These are phyloP conservation scores for Anodontia alba DNA, from an alignment of 2,888 invertebrate species.

Conservation along the genomic window DNA sequence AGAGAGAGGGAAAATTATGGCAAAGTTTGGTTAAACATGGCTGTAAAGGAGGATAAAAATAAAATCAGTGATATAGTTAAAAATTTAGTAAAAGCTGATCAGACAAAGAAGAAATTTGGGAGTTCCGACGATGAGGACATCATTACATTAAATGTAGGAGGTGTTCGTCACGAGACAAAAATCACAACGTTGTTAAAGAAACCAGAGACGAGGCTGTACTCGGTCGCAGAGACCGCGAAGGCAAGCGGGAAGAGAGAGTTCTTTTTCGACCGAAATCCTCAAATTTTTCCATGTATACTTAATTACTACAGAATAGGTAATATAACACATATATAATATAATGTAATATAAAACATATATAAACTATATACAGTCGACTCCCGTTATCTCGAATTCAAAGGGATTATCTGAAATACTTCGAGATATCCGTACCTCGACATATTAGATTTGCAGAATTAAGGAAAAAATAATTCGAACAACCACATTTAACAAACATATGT, in stretches of 20 bases:
- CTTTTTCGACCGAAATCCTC: conserved; percentile 70
- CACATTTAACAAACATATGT: too few species aligned
- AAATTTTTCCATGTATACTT: conserved; percentile 69
- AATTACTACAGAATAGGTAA: conserved; percentile 69
- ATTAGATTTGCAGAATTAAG: too few species aligned
- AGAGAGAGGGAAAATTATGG: background rate
- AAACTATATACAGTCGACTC: too few species aligned
- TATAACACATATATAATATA: background rate
- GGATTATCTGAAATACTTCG: too few species aligned
- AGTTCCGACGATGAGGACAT: conserved; percentile 54
- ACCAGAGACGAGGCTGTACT: conserved; percentile 59
- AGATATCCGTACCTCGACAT: too few species aligned
- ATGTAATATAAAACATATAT: too few species aligned
- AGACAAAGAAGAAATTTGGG: conserved; percentile 26
- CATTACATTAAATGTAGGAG: conserved; percentile 66
- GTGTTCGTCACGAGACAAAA: conserved; percentile 65
- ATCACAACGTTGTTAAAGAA: conserved; percentile 63
- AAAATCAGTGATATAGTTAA: conserved; percentile 56
- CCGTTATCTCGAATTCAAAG: too few species aligned
- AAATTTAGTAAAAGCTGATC: conserved; percentile 53
- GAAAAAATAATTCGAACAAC: too few species aligned
- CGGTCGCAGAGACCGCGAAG: conserved; percentile 64
- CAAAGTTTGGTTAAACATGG: background rate
- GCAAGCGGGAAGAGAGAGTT: conserved; percentile 67
- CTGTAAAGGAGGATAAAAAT: background rate